Evolutionary conservation across 2,113 vertebrate species (phyloP).

Genomic region (Camelus bactrianus): DNA sequence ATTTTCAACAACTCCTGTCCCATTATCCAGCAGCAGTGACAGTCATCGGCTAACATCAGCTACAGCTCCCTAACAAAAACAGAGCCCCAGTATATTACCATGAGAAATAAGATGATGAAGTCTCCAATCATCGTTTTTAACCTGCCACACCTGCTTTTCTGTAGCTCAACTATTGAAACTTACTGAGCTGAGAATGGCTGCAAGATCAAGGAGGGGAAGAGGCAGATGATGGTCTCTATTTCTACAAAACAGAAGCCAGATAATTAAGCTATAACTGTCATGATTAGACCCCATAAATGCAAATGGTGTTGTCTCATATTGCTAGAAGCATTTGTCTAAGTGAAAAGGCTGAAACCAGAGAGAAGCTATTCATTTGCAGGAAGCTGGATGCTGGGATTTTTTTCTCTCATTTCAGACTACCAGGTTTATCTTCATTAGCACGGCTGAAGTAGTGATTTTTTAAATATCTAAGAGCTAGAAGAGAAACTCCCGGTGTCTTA

Average conservation of each 20-base stretch:
- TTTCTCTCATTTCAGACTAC: not conserved
- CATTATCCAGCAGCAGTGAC: not conserved
- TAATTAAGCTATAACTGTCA: constrained; percentile 41
- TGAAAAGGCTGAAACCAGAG: constrained; percentile 37
- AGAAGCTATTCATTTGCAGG: not conserved
- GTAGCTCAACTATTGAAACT: not conserved
- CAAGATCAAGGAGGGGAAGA: not conserved
- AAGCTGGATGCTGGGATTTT: not conserved
- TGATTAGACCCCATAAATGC: constrained; percentile 43
- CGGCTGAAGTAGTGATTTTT: not conserved
- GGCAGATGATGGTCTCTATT: not conserved
- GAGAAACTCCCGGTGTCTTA: not conserved
- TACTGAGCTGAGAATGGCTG: not conserved
- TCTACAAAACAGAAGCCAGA: not conserved
- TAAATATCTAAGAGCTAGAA: constrained; percentile 3
- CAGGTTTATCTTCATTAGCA: constrained; percentile 21
- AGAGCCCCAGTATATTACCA: not conserved
- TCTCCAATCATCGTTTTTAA: not conserved
- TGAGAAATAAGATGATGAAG: not conserved
- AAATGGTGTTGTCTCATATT: not conserved
- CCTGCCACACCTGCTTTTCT: not conserved
- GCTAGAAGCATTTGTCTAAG: constrained; percentile 1
- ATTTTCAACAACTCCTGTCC: constrained; percentile 22
- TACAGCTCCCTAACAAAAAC: not conserved
- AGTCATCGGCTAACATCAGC: not conserved